Evolutionary conservation across 92 coral and sea anemone species (phyloP).

Genomic region (Epizoanthus stellaris): DNA sequence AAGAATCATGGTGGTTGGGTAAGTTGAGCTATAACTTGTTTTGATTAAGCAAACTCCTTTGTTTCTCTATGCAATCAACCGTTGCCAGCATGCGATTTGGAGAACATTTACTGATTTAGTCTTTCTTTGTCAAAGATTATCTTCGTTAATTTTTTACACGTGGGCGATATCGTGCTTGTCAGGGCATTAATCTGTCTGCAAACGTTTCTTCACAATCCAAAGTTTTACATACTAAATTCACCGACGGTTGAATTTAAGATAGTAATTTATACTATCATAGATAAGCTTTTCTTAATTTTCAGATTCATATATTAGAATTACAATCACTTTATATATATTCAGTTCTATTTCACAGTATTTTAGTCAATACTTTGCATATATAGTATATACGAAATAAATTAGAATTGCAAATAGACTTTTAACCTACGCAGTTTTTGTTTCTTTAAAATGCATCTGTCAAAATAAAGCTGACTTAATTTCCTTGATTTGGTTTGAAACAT

Average conservation of each 20-base stretch:
- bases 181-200: neutral
- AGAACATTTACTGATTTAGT: neutral
- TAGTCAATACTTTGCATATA: too few relatives aligned
- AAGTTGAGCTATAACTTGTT: slow-evolving; percentile 29
- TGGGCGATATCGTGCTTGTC: neutral
- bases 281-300: too few relatives aligned
- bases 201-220: neutral
- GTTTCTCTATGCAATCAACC: neutral
- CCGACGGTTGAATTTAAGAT: neutral
- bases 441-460: neutral
- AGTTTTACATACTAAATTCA: neutral
- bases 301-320: too few relatives aligned
- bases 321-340: too few relatives aligned
- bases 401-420: slow-evolving; percentile 12
- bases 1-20: slow-evolving; percentile 96
- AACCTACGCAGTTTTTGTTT: neutral
- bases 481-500: neutral
- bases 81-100: neutral
- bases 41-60: neutral
- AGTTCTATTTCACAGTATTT: too few relatives aligned
- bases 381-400: neutral
- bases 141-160: neutral
- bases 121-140: slow-evolving; percentile 23
- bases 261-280: too few relatives aligned
- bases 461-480: neutral